Percentiles rank a stretch among this genome's conserved stretches.
These are phyloP conservation scores for Drosophila pseudotalamancana DNA, from an alignment of 2,888 invertebrate genomes.

Conservation along the genomic window DNA sequence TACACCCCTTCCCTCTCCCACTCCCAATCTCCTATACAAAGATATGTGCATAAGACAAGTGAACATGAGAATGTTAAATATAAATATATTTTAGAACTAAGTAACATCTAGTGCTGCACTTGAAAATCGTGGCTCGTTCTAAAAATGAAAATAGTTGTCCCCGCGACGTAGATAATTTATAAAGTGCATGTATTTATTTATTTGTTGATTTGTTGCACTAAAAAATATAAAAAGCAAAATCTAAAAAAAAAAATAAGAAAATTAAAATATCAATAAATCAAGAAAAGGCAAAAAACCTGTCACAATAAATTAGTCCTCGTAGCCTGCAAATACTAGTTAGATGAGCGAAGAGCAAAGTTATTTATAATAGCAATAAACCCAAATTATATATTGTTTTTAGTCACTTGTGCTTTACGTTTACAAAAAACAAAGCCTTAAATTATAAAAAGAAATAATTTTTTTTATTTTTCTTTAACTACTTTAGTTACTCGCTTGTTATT, in stretches of 20 bases:
- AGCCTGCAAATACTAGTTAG: conserved; percentile 55
- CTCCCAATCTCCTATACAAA: conserved; percentile 1
- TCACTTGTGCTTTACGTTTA: conserved; percentile 43
- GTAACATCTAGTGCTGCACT: conserved; percentile 15
- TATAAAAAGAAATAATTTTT: not conserved
- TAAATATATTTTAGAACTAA: conserved; percentile 13
- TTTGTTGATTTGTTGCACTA: conserved; percentile 72
- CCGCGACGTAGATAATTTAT: conserved; percentile 35
- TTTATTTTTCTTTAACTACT: conserved; percentile 7
- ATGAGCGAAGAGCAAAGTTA: conserved; percentile 50
- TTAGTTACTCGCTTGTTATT: conserved; percentile 46
- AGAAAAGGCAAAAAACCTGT: conserved; percentile 40
- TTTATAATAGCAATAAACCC: conserved; percentile 61
- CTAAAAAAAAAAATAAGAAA: conserved; percentile 14
- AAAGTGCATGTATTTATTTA: conserved; percentile 75
- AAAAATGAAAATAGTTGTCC: conserved; percentile 16
- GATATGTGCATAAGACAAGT: conserved; percentile 22
- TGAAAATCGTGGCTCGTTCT: conserved; percentile 13
- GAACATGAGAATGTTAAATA: conserved; percentile 22
- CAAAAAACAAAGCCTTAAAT: conserved; percentile 40
- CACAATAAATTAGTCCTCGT: conserved; percentile 53
- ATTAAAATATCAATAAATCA: conserved; percentile 32
- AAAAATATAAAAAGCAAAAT: conserved; percentile 27
- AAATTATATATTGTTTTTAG: conserved; percentile 38
- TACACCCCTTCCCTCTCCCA: not conserved